Conservation (phyloP, 37 sponge, comb jelly and placozoan species). For the Hormiphora californensis region DNA sequence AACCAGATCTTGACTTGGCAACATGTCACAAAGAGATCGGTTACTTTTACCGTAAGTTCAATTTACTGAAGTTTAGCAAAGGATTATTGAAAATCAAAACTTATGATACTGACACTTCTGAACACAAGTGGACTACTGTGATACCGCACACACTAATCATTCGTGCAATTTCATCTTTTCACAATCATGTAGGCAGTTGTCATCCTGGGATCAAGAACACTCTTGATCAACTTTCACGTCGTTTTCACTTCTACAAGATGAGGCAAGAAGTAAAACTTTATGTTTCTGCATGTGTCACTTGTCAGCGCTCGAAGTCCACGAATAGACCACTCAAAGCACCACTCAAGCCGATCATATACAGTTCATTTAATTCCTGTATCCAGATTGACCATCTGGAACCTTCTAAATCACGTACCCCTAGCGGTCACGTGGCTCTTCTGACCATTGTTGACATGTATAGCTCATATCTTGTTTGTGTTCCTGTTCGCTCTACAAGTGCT, state of each 20-base stretch:
- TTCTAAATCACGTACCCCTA: background rate
- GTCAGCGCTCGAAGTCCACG: background rate
- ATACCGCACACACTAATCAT: no score
- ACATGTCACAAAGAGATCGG: no score
- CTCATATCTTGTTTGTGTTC: background rate
- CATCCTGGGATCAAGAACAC: background rate
- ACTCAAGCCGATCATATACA: background rate
- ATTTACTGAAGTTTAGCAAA: no score
- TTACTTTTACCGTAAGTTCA: no score
- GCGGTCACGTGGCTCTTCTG: background rate
- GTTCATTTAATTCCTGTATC: background rate
- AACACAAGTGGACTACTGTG: no score
- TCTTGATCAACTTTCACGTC: no score
- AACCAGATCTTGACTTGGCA: background rate
- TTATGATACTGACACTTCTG: no score
- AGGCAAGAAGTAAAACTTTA: background rate
- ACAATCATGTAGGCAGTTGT: background rate
- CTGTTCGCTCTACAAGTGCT: background rate
- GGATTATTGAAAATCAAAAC: no score
- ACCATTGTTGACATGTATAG: background rate
- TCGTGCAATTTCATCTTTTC: no score
- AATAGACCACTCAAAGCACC: background rate
- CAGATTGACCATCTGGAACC: background rate
- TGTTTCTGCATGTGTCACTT: background rate
- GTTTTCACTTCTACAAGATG: constrained; percentile 5